Evolutionary conservation across 2,888 invertebrate genomes (phyloP).

Genomic region (Eutolmus rufibarbis): DNA sequence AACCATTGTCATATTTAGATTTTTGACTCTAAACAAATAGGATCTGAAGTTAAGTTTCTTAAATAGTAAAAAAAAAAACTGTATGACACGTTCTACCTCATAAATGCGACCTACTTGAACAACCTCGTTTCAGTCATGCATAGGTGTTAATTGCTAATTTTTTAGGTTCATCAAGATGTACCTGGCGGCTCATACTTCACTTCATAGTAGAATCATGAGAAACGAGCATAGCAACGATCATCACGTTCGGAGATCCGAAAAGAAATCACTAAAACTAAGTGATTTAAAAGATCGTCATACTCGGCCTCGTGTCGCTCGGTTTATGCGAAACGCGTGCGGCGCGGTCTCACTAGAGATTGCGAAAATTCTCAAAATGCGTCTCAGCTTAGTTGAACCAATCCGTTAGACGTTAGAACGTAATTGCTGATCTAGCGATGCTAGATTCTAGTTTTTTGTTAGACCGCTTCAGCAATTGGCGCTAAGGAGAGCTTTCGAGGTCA

Average conservation of each 20-base stretch:
- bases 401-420: background rate
- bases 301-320: background rate
- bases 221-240: background rate
- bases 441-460: background rate
- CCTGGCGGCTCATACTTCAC: background rate
- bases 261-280: background rate
- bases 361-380: background rate
- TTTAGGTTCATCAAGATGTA: background rate
- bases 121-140: background rate
- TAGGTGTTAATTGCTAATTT: background rate
- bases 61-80: too few species aligned
- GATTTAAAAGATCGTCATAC: background rate
- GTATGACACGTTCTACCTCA: background rate
- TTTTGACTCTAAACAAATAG: too few species aligned
- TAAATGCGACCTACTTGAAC: background rate
- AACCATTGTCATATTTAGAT: too few species aligned
- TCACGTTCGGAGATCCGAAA: background rate
- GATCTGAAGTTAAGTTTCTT: too few species aligned
- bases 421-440: background rate
- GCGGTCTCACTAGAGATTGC: background rate
- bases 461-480: background rate
- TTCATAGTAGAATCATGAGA: background rate
- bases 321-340: background rate
- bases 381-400: background rate
- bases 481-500: background rate